Base-by-base conservation (phyloP, 2,888 invertebrate genomes). In the Andrena hattorfiana region DNA sequence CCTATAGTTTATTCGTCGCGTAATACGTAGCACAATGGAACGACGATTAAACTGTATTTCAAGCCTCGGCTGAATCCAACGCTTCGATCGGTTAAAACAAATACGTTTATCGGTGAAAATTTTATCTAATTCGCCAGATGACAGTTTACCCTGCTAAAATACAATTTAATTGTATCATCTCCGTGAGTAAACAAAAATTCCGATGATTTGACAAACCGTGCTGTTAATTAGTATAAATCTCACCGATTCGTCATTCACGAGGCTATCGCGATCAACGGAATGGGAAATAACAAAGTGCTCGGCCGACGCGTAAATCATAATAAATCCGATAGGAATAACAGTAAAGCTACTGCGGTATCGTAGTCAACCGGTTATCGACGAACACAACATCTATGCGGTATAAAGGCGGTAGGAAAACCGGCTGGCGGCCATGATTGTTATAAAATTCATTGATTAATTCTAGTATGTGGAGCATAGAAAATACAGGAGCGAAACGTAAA, bases 391-490 rank as follows among this genome's bases (percentile, higher is more conserved):
- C 51, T 73, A 54, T 66, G 35, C 28, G 30, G n/a, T 70, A 60
- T 73, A 84, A 77, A 82, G 42, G 83, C 67, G 48, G 72, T 64
- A 73, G 62, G 71, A 69, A 84, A 87, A 86, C 92, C 90, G 92
- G 90, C 90, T 89, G 92, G 91, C 91, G 87, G 92, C 92, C 93
- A 93, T 93, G 89, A 92, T 90, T 89, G 87, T 91, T 89, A 80
- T 85, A 89, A 90, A 91, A 90, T 88, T 81, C 90, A 91, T 92
- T 83, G 92, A 92, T 92, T 89, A 84, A 86, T 83, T 85, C 72
- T 84, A 81, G 77, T 77, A 85, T 54, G 35, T 77, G 66, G 75
- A 62, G 76, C 59, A 56, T 42, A 74, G 69, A 81, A 77, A 85
- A 78, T 74, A 71, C 66, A 71, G 28, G 67, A 70, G 63, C 28